A percentile compares a stretch with the other conserved stretches of the same genome.
These are phyloP conservation scores for Diarsia rubi DNA, from an alignment of 2,888 invertebrate genomes.

Conservation along the genomic window DNA sequence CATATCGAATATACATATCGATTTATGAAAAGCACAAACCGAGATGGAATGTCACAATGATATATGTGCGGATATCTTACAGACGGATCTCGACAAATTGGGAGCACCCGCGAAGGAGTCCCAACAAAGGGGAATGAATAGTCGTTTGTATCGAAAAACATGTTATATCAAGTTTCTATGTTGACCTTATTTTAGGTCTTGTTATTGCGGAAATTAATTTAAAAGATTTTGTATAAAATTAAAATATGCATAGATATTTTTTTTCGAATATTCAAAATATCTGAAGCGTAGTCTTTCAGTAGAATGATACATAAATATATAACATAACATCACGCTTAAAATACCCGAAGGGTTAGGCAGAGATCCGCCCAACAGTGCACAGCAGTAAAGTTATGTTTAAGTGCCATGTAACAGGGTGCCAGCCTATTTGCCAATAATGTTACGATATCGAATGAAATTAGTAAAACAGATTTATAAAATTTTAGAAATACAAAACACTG, in stretches of 20 bases:
- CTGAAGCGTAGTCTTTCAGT: background rate
- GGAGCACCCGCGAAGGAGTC: constrained; percentile 2
- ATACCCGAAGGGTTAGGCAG: too few species aligned
- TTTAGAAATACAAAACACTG: background rate
- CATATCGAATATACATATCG: constrained; percentile 51
- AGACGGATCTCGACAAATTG: constrained; percentile 47
- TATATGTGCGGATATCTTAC: constrained; percentile 51
- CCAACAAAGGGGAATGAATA: constrained; percentile 6
- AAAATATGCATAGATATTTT: background rate
- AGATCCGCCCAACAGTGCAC: too few species aligned
- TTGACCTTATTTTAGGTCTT: constrained; percentile 17
- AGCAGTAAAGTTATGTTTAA: too few species aligned
- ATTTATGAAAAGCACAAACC: constrained; percentile 49
- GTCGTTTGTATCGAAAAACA: constrained; percentile 16
- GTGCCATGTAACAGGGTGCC: too few species aligned
- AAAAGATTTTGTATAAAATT: background rate
- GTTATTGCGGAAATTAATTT: background rate
- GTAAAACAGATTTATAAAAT: background rate
- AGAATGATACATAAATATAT: background rate
- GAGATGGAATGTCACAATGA: constrained; percentile 54
- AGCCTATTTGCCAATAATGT: too few species aligned
- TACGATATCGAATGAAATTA: too few species aligned
- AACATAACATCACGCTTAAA: too few species aligned
- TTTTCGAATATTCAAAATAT: background rate
- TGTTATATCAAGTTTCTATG: constrained; percentile 16